Conservation (phyloP, 2,797 vertebrate genomes). For the Ctenopoma multispine region DNA sequence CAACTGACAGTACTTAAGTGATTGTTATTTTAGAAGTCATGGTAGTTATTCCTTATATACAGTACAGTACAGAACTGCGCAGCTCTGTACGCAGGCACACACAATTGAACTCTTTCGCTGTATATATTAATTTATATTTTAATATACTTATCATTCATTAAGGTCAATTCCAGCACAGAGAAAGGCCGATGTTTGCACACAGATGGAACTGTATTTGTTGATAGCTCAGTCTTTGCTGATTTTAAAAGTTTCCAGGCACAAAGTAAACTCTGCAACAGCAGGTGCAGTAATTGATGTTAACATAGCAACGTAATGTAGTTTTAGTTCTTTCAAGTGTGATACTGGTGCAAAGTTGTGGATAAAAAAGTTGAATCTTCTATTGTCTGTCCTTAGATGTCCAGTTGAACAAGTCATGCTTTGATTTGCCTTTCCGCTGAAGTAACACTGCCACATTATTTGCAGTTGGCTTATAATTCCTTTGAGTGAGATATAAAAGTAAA, state of each 20-base stretch:
- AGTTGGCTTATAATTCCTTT: conserved; percentile 66
- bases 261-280: conserved; percentile 41
- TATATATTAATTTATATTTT: neutral
- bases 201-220: conserved; percentile 7
- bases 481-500: conserved; percentile 31
- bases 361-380: conserved; percentile 4
- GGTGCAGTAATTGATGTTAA: conserved; percentile 25
- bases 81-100: conserved; percentile 18
- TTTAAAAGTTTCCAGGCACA: conserved; percentile 63
- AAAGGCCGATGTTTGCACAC: conserved; percentile 30
- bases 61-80: neutral
- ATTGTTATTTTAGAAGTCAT: conserved; percentile 22
- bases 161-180: conserved; percentile 30
- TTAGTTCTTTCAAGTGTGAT: conserved; percentile 22
- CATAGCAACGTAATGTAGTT: neutral
- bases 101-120: conserved; percentile 17
- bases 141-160: conserved; percentile 1
- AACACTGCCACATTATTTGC: conserved; percentile 47
- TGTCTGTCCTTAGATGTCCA: conserved; percentile 6
- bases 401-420: conserved; percentile 49
- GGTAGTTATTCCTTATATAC: conserved; percentile 13
- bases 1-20: conserved; percentile 11
- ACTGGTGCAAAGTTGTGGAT: conserved; percentile 29
- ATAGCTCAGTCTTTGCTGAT: conserved; percentile 29
- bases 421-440: conserved; percentile 37